phyloP scores from a whole-genome alignment of 35 echinoderm and acorn worm genomes.

The Heliocidaris erythrogramma region DNA sequence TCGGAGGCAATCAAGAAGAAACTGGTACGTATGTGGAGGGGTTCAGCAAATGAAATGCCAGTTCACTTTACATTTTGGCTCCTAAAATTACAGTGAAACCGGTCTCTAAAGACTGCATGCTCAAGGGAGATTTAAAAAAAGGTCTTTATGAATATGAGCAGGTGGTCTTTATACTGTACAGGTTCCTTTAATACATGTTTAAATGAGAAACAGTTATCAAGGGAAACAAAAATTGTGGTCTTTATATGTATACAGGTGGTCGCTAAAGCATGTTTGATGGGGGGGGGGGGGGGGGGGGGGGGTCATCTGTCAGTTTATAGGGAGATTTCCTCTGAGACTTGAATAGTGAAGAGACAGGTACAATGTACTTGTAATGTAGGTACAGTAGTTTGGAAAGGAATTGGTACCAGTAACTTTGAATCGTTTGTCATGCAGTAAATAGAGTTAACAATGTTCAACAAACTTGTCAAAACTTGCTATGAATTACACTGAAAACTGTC shows the following conservation, averaged over 20 bases:
- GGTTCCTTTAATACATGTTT: too few relatives aligned
- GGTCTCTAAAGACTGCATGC: too few relatives aligned
- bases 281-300: not conserved
- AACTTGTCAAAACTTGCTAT: not conserved
- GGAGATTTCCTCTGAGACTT: not conserved
- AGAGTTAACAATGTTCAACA: not conserved
- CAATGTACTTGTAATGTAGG: too few relatives aligned
- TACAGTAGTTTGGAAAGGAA: not conserved
- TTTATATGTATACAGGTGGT: too few relatives aligned
- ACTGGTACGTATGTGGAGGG: conserved; percentile 70
- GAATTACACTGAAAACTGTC: not conserved
- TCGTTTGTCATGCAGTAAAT: not conserved
- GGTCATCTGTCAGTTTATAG: not conserved
- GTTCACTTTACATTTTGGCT: not conserved
- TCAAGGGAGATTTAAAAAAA: too few relatives aligned
- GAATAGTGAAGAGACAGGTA: too few relatives aligned
- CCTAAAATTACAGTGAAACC: too few relatives aligned
- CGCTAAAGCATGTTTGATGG: too few relatives aligned
- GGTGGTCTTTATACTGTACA: too few relatives aligned
- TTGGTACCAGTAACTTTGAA: not conserved
- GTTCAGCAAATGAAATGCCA: not conserved
- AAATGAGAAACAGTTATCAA: too few relatives aligned
- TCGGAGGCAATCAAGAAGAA: conserved; percentile 97
- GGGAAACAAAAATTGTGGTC: too few relatives aligned
- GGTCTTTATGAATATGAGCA: too few relatives aligned